Evolutionary conservation across 1,140 invertebrate species (phyloP), one percentile per base, ranked within the genome.

Genomic region (Periplaneta americana): DNA sequence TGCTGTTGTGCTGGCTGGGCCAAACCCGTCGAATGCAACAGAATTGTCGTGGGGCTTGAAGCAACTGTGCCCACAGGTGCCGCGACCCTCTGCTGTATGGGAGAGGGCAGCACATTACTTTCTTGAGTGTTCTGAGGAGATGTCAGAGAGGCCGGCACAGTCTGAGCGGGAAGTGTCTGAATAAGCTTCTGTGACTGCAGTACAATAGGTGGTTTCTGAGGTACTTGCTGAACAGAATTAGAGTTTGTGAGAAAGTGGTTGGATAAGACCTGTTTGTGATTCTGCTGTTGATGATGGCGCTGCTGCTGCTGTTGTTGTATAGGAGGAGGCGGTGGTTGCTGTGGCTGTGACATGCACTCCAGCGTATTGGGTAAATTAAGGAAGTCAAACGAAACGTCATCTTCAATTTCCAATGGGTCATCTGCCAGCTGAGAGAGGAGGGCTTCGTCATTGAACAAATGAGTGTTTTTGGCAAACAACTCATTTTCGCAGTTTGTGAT

Each of bases 401-500:
- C 85, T 36, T 87, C 86, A 81, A 87, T 85, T 35, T 83, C 82
- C 28, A 87, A n/a, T 35, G 78, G 79, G 74, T 84, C 83, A 80
- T 84, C 82, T 22, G 85, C 86, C n/a, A 87, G 80, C 33, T 87
- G 85, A 4, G 86, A 84, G 13, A 87, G 82, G 17, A 87, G 81
- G 3, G 84, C 84, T 34, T 87, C 86, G 82, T 88, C 86, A 15
- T 80, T 81, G 80, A 88, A 88, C 28, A 88, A 79, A 22, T 84
- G 84, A 76, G 85, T 84, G 39, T 78, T 84, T 82, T 86, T 85
- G 18, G 78, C 28, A 78, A 88, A 84, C 31, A 86, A 82, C 75
- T 88, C 86, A 81, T 82, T 87, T 81, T 87, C 86, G 78, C 86
- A 87, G 75, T 86, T 84, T 39, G 83, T 85, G 17, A 88, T 75